phyloP scores from a whole-genome alignment of 2,113 vertebrate genomes.

The Corythornis vintsioides region DNA sequence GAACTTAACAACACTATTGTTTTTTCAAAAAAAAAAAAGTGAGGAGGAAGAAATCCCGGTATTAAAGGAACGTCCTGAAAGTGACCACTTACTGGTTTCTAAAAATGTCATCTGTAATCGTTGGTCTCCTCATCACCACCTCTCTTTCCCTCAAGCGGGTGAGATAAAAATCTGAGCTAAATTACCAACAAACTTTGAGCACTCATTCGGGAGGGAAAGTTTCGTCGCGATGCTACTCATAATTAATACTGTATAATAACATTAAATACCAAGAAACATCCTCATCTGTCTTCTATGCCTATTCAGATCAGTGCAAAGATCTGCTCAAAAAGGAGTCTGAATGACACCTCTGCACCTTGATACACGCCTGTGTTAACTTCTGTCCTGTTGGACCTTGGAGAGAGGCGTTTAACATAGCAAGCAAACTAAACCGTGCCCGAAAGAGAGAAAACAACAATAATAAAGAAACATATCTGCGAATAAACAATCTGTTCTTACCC shows the following conservation, averaged over 20 bases:
- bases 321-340: not conserved
- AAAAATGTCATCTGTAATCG: slow-evolving; percentile 4
- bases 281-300: not conserved
- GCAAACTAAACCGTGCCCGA: not conserved
- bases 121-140: not conserved
- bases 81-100: not conserved
- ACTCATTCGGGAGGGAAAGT: slow-evolving; percentile 27
- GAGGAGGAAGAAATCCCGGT: not conserved
- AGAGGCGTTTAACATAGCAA: not conserved
- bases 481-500: slow-evolving; percentile 83
- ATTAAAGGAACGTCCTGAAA: slow-evolving; percentile 7
- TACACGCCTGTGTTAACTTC: slow-evolving; percentile 26
- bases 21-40: not conserved
- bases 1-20: not conserved
- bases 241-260: slow-evolving; percentile 6
- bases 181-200: slow-evolving; percentile 54
- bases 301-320: not conserved
- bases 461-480: not conserved
- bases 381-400: slow-evolving; percentile 22
- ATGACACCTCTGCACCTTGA: not conserved
- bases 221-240: not conserved
- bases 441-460: not conserved
- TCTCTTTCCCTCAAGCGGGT: not conserved
- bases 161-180: slow-evolving; percentile 46
- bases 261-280: not conserved